Percentiles rank a stretch among this genome's conserved stretches.
These are phyloP conservation scores for Sebastes diaconus DNA, from an alignment of 2,797 vertebrate genomes.

Conservation along the genomic window DNA sequence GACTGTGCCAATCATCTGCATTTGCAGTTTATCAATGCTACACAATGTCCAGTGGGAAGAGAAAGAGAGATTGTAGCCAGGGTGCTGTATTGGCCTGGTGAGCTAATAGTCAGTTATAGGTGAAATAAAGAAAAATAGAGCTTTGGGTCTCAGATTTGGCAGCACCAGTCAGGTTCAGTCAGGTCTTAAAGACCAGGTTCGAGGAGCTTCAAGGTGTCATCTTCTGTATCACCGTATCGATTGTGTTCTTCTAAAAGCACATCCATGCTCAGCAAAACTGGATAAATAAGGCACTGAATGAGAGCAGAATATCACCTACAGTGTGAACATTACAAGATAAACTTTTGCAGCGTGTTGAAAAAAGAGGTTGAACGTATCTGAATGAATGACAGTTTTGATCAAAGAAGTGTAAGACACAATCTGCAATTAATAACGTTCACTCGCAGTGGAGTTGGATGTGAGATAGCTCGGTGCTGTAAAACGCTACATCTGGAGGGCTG, in stretches of 20 bases:
- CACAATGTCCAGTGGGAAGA: too few species aligned
- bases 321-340: background rate
- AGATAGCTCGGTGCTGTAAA: slow-evolving; percentile 15
- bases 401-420: background rate
- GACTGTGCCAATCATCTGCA: too few species aligned
- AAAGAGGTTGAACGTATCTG: background rate
- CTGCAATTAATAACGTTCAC: background rate
- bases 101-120: too few species aligned
- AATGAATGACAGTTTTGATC: slow-evolving; percentile 1
- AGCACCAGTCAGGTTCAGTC: background rate
- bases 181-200: background rate
- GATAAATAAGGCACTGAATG: background rate
- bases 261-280: too few species aligned
- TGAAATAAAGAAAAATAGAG: too few species aligned
- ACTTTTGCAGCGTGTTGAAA: background rate
- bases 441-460: background rate
- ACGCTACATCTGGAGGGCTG: slow-evolving; percentile 30
- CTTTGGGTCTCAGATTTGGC: too few species aligned
- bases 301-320: background rate
- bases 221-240: background rate
- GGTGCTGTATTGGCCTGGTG: too few species aligned
- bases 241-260: background rate
- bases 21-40: too few species aligned
- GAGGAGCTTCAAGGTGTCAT: background rate
- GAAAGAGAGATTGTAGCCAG: too few species aligned